These are phyloP conservation scores for Plagodis pulveraria DNA, from an alignment of 2,888 invertebrate genomes.

Conservation along the genomic window DNA sequence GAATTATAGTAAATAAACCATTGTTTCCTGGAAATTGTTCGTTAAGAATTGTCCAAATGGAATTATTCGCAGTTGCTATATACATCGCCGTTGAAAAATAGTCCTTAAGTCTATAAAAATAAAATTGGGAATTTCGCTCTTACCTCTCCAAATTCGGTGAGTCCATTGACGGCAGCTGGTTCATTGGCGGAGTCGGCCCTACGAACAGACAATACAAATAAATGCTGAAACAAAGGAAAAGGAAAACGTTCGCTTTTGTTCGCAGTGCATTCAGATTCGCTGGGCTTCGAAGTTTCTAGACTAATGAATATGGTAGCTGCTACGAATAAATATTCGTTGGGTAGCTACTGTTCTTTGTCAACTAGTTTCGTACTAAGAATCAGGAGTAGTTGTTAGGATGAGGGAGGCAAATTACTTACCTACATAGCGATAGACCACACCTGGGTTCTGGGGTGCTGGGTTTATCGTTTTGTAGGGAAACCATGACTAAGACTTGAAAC, in stretches of 20 bases:
- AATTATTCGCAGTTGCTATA: conserved; percentile 33
- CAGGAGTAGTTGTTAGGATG: too few species aligned
- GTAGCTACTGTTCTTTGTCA: background rate
- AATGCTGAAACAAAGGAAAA: conserved; percentile 57
- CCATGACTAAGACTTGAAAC: too few species aligned
- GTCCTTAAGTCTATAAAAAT: conserved; percentile 3
- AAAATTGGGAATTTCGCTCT: conserved; percentile 45
- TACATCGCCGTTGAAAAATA: conserved; percentile 20
- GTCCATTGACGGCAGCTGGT: conserved; percentile 73
- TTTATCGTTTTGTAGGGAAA: too few species aligned
- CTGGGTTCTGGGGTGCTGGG: too few species aligned
- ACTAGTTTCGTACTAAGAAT: background rate
- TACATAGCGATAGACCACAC: too few species aligned
- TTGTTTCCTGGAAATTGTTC: too few species aligned
- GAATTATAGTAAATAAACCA: too few species aligned
- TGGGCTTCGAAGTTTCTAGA: conserved; percentile 12
- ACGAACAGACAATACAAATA: conserved; percentile 65
- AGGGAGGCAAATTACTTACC: too few species aligned
- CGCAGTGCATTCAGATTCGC: conserved; percentile 28
- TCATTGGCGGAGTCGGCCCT: conserved; percentile 85
- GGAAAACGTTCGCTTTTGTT: conserved; percentile 48
- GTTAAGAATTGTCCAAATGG: too few species aligned
- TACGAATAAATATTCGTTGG: conserved; percentile 10
- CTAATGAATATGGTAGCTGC: conserved; percentile 3
- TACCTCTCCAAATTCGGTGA: conserved; percentile 83